phyloP scores from a whole-genome alignment of 2,113 vertebrate genomes.

The Lichenostomus cassidix region DNA sequence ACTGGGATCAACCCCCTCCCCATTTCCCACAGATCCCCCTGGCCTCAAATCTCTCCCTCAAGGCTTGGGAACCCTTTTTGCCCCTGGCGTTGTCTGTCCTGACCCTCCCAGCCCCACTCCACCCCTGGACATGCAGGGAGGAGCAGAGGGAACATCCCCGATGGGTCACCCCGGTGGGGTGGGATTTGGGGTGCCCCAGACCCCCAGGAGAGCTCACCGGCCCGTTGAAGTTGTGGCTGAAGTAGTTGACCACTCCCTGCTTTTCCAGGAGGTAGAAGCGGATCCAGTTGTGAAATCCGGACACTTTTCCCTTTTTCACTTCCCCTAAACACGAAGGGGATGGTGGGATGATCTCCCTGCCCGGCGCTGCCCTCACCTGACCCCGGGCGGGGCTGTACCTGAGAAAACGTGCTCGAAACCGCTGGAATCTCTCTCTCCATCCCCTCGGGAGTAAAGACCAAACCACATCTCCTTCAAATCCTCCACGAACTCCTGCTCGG shows the following conservation, averaged over 20 bases:
- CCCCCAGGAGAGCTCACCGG: slow-evolving; percentile 73
- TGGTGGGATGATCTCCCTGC: rapidly evolving
- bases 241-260: slow-evolving; percentile 82
- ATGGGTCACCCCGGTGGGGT: rapidly evolving
- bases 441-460: slow-evolving; percentile 86
- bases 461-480: slow-evolving; percentile 97
- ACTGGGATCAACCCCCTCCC: too few species aligned
- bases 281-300: slow-evolving; percentile 97
- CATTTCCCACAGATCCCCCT: not conserved
- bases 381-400: slow-evolving; percentile 66
- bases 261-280: slow-evolving; percentile 92
- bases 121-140: rapidly evolving
- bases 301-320: slow-evolving; percentile 88
- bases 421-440: slow-evolving; percentile 81
- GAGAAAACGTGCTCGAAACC: slow-evolving; percentile 95
- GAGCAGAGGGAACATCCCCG: not conserved
- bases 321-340: slow-evolving; percentile 76
- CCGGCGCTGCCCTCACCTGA: rapidly evolving
- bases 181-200: rapidly evolving
- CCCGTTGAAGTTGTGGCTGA: slow-evolving; percentile 89
- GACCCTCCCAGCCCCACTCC: not conserved
- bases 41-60: rapidly evolving
- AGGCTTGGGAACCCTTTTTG: not conserved
- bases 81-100: rapidly evolving
- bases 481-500: slow-evolving; percentile 78